phyloP scores from a whole-genome alignment of 1,140 invertebrate genomes.

The Rhyacophila brunnea region DNA sequence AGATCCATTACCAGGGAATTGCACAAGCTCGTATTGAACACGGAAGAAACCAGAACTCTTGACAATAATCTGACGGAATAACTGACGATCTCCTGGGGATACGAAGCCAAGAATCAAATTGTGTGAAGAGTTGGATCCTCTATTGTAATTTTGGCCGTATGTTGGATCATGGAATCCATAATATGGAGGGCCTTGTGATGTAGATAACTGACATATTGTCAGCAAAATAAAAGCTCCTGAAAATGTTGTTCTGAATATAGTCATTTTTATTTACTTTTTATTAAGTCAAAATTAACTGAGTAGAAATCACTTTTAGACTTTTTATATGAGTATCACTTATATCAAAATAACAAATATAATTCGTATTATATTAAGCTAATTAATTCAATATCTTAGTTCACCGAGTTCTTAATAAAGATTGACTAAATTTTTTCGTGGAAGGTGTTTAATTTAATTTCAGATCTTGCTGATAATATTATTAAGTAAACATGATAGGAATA shows the following conservation, averaged over 20 bases:
- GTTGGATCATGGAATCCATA: not conserved
- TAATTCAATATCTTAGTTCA: too few relatives aligned
- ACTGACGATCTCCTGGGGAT: conserved; percentile 32
- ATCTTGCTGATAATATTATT: too few relatives aligned
- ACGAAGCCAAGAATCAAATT: conserved; percentile 15
- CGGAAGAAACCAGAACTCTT: conserved; percentile 45
- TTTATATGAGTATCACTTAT: not conserved
- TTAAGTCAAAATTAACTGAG: not conserved
- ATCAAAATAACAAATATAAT: not conserved
- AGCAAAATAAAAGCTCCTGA: not conserved
- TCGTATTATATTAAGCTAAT: too few relatives aligned
- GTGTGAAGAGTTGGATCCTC: conserved; percentile 21
- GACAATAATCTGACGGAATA: conserved; percentile 38
- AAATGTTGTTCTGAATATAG: not conserved
- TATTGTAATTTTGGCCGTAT: conserved; percentile 12
- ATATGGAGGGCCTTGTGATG: not conserved
- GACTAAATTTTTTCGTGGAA: too few relatives aligned
- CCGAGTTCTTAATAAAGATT: too few relatives aligned
- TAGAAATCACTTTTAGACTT: not conserved
- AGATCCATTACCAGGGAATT: conserved; percentile 35
- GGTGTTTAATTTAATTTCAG: too few relatives aligned
- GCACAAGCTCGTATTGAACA: conserved; percentile 38
- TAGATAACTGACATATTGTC: conserved; percentile 2
- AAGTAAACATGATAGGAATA: too few relatives aligned
- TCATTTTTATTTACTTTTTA: not conserved